These are phyloP conservation scores for Pelmatolapia mariae DNA, from an alignment of 2,113 vertebrate genomes.

Conservation along the genomic window DNA sequence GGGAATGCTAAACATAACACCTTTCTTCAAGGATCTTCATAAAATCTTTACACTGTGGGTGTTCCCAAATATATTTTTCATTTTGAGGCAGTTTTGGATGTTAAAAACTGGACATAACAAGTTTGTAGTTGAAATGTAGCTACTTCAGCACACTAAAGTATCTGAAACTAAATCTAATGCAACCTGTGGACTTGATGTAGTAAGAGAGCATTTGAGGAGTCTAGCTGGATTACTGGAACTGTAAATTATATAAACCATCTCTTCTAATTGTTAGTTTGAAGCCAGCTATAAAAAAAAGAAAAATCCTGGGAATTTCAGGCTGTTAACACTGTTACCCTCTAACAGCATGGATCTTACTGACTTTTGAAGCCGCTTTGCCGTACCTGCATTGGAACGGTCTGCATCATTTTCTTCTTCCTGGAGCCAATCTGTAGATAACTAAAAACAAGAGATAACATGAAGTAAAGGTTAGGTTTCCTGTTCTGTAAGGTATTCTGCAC, in stretches of 20 bases:
- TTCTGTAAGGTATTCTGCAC: neutral
- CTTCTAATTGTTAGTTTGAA: neutral
- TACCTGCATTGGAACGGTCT: slow-evolving; percentile 77
- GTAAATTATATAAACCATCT: neutral
- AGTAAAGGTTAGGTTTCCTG: neutral
- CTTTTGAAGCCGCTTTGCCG: neutral
- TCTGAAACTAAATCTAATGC: neutral
- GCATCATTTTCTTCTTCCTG: slow-evolving; percentile 79
- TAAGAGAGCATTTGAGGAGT: neutral
- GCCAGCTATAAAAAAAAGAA: neutral
- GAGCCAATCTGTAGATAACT: slow-evolving; percentile 90
- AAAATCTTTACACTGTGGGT: neutral
- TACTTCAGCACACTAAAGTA: neutral
- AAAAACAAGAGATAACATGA: slow-evolving; percentile 1
- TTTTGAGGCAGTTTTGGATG: neutral
- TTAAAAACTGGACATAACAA: neutral
- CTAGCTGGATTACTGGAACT: neutral
- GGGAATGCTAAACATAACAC: slow-evolving; percentile 51
- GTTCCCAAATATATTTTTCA: slow-evolving; percentile 3
- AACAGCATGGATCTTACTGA: neutral
- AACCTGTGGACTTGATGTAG: neutral
- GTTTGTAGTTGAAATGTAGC: neutral
- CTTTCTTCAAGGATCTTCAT: slow-evolving; percentile 37
- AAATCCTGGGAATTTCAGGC: neutral
- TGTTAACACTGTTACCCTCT: neutral